Conservation (phyloP, 53 echinoderm and acorn worm species). For the Paelopatides confundens region DNA sequence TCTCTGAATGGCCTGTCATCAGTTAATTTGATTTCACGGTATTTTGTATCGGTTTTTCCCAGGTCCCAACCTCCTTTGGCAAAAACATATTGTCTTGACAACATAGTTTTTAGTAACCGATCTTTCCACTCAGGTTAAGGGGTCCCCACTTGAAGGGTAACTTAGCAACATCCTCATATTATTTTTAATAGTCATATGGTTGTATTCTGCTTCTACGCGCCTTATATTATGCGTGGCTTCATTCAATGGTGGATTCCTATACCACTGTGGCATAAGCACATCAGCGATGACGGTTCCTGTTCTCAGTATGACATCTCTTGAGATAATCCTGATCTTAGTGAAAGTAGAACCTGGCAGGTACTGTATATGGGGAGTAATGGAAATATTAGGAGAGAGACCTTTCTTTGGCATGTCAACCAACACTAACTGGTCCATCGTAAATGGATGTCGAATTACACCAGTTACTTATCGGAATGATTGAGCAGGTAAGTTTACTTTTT, state of each 20-base stretch:
- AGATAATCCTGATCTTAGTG: neutral
- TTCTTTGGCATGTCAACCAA: neutral
- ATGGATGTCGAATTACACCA: neutral
- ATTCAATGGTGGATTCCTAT: neutral
- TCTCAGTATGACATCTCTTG: neutral
- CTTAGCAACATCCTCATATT: no score
- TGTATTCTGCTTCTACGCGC: no score
- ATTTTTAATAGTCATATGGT: neutral
- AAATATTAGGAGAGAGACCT: neutral
- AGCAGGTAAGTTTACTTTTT: conserved; percentile 2
- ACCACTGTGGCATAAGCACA: neutral
- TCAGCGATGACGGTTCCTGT: neutral
- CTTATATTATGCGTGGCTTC: neutral
- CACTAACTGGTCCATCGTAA: neutral
- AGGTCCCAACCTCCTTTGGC: conserved; percentile 70
- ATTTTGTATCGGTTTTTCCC: conserved; percentile 41
- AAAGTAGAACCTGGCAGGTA: neutral
- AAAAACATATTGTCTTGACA: conserved; percentile 49
- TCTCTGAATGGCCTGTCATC: conserved; percentile 73
- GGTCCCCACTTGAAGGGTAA: conserved; percentile 71
- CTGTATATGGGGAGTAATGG: neutral
- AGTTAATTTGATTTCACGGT: conserved; percentile 61
- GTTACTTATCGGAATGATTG: neutral
- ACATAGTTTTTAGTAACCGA: conserved; percentile 37
- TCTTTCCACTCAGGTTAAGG: conserved; percentile 54